phyloP scores from a whole-genome alignment of 2,888 invertebrate species.

The Xanthia icteritia region DNA sequence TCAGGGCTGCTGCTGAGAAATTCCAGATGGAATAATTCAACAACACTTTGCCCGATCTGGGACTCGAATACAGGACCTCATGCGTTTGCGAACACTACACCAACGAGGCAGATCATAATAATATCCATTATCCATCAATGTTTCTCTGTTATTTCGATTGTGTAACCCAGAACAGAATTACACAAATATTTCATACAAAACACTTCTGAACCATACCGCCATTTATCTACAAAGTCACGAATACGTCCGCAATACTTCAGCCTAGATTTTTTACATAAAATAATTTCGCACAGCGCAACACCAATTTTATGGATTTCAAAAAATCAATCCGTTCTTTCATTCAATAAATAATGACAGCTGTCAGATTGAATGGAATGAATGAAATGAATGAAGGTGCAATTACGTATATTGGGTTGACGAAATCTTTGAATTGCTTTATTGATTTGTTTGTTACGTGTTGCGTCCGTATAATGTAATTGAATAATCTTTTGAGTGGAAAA shows the following conservation, averaged over 20 bases:
- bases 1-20: too few species aligned
- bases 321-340: slow-evolving; percentile 53
- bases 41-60: too few species aligned
- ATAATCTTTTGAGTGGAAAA: slow-evolving; percentile 39
- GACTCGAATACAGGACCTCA: too few species aligned
- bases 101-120: too few species aligned
- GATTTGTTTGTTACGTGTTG: slow-evolving; percentile 29
- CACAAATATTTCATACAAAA: slow-evolving; percentile 33
- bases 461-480: slow-evolving; percentile 24
- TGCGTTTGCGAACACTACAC: too few species aligned
- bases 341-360: slow-evolving; percentile 53
- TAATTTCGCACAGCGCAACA: slow-evolving; percentile 47
- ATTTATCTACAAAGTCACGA: slow-evolving; percentile 47
- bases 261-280: slow-evolving; percentile 62
- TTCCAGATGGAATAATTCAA: too few species aligned
- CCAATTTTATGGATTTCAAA: slow-evolving; percentile 60
- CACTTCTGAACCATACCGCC: slow-evolving; percentile 5
- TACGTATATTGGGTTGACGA: slow-evolving; percentile 39
- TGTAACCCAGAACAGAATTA: background rate
- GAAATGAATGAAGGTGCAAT: slow-evolving; percentile 54
- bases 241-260: slow-evolving; percentile 54
- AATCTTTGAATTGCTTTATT: slow-evolving; percentile 39
- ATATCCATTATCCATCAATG: too few species aligned
- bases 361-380: slow-evolving; percentile 49
- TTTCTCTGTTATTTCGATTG: background rate